Base-by-base conservation (phyloP, 2,888 invertebrate species). In the Agapostemon virescens region DNA sequence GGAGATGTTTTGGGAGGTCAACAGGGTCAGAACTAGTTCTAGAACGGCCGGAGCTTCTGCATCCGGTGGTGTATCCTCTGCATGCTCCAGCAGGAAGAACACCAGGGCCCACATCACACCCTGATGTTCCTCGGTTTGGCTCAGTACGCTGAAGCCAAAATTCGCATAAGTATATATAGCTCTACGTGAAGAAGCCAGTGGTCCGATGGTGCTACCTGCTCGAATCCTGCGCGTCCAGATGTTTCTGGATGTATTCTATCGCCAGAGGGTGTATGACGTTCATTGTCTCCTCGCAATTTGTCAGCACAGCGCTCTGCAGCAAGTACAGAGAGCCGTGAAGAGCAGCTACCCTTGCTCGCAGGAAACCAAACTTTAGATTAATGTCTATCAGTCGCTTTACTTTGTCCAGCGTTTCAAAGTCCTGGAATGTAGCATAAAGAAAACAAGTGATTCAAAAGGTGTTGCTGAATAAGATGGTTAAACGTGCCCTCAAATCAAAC, bases 11-110 rank as follows among this genome's bases (percentile, higher is more conserved):
- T 88, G 89, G 23, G 88, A 88, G 9, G 87, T 89, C 69, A 92
- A 86, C 82, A 94, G 91, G 78, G 93, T 93, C 86, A 94, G 93
- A 40, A 95, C 95, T 67, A 94, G 92, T 88, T 95, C 94, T 84
- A 95, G 92, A 64, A 95, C 94, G 74, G 94, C 94, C 30, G 94
- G 93, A 74, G 94, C 93, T 92, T 95, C 94, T 64, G 94, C 93
- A 84, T 95, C 95, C 71, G 94, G 93, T 83, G 95, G 95, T 73
- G 94, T 93, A 89, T 96, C 95, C 83, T 95, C 95, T 49, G 96
- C 93, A 90, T 95, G 95, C 92, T 97, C 97, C 88, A 97, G 93
- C 79, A 97, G 93, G 92, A 95, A 96, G 92, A 97, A 97, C 69
- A 95, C 95, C 69, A 96, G 92, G 40, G 96, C 95, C 96, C 97